Evolutionary conservation across 1,140 invertebrate species (phyloP).

Genomic region (Sycophaga agraensis): DNA sequence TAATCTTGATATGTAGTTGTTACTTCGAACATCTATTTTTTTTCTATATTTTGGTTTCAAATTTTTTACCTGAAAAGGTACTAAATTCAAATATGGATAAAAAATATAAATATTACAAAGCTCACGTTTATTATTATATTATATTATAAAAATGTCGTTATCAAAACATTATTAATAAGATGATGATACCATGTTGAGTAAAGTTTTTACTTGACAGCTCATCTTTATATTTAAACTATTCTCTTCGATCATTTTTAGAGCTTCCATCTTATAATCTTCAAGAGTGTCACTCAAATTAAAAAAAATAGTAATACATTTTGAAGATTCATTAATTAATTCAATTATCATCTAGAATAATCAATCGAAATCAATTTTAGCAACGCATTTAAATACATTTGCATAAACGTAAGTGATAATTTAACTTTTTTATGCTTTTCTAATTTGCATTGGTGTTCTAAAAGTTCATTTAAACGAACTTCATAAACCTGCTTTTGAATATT

Average conservation of each 20-base stretch:
- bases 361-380: neutral
- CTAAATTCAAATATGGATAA: neutral
- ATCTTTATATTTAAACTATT: neutral
- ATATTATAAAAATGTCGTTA: too few species aligned
- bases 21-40: neutral
- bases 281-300: neutral
- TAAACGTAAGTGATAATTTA: neutral
- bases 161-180: neutral
- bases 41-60: slow-evolving; percentile 2
- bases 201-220: slow-evolving; percentile 10
- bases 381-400: neutral
- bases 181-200: slow-evolving; percentile 17
- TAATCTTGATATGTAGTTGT: neutral
- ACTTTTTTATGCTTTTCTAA: slow-evolving; percentile 17
- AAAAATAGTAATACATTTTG: neutral
- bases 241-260: neutral
- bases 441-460: neutral
- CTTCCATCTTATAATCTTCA: neutral
- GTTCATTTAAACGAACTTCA: slow-evolving; percentile 11
- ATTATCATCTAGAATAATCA: neutral
- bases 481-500: neutral
- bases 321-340: neutral
- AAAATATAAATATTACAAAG: too few species aligned
- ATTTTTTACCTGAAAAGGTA: slow-evolving; percentile 7
- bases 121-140: too few species aligned